These are phyloP conservation scores for Eudyptes chrysolophus DNA, from an alignment of 2,113 vertebrate genomes.

Conservation along the genomic window DNA sequence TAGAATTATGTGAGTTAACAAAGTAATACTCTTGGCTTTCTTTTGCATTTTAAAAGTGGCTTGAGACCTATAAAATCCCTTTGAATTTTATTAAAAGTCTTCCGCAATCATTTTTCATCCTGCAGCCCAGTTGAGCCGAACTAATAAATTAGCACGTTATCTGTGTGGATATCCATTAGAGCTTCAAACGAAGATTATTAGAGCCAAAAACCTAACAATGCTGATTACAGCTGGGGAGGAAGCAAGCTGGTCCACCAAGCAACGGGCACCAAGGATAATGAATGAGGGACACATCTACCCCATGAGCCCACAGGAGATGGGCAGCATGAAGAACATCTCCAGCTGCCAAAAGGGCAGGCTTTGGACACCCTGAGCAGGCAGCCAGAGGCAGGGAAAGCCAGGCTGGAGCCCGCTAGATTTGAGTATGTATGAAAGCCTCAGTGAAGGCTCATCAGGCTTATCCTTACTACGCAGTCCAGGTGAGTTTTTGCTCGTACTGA, in stretches of 20 bases:
- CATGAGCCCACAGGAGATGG: background rate
- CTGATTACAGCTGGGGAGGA: background rate
- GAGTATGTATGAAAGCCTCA: background rate
- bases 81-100: conserved; percentile 74
- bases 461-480: background rate
- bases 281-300: background rate
- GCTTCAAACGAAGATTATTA: conserved; percentile 45
- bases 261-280: accelerated
- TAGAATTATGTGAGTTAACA: conserved; percentile 72
- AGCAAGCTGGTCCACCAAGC: background rate
- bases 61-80: conserved; percentile 74
- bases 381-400: background rate
- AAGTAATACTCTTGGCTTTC: conserved; percentile 67
- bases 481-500: background rate
- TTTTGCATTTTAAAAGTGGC: conserved; percentile 72
- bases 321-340: background rate
- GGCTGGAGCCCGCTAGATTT: background rate
- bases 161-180: conserved; percentile 64
- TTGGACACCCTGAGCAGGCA: background rate
- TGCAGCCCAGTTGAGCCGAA: conserved; percentile 64
- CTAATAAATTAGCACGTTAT: conserved; percentile 73
- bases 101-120: conserved; percentile 65
- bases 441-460: background rate
- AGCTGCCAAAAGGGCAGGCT: background rate
- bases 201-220: conserved; percentile 19